A percentile compares a stretch with the other conserved stretches of the same genome.
These are phyloP conservation scores for Tetheella fluctuosa DNA, from an alignment of 2,888 invertebrate species.

Conservation along the genomic window DNA sequence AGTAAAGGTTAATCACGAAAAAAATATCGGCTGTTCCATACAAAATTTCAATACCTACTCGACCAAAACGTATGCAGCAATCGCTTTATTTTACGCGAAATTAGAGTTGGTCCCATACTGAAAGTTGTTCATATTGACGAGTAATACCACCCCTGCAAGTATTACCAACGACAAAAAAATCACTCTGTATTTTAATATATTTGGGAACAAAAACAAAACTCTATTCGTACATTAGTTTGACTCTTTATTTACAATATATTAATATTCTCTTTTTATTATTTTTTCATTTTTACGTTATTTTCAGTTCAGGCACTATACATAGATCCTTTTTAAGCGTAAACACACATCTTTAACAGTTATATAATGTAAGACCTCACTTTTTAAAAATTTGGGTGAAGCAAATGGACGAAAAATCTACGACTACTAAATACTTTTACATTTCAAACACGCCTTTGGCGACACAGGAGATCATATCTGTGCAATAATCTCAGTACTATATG, in stretches of 20 bases:
- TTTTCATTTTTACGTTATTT: constrained; percentile 54
- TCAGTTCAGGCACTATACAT: constrained; percentile 76
- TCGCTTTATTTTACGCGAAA: no score
- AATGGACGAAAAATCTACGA: constrained; percentile 41
- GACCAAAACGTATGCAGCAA: no score
- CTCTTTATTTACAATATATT: constrained; percentile 83
- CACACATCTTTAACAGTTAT: constrained; percentile 45
- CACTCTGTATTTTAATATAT: no score
- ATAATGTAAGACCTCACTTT: constrained; percentile 69
- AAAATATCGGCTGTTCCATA: no score
- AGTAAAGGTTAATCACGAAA: no score
- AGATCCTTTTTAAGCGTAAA: constrained; percentile 61
- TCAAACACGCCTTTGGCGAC: constrained; percentile 66
- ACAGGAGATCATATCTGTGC: constrained; percentile 63
- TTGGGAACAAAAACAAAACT: constrained; percentile 29
- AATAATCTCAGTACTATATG: constrained; percentile 71
- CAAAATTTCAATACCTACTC: no score
- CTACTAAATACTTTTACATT: constrained; percentile 49
- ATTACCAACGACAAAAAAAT: no score
- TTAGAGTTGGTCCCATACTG: no score
- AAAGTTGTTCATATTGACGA: no score
- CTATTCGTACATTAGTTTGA: constrained; percentile 52
- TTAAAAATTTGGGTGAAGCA: constrained; percentile 40
- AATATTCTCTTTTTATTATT: constrained; percentile 75
- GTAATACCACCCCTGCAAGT: no score